phyloP scores from a whole-genome alignment of 2,888 invertebrate species.

The Cheilosia pagana region DNA sequence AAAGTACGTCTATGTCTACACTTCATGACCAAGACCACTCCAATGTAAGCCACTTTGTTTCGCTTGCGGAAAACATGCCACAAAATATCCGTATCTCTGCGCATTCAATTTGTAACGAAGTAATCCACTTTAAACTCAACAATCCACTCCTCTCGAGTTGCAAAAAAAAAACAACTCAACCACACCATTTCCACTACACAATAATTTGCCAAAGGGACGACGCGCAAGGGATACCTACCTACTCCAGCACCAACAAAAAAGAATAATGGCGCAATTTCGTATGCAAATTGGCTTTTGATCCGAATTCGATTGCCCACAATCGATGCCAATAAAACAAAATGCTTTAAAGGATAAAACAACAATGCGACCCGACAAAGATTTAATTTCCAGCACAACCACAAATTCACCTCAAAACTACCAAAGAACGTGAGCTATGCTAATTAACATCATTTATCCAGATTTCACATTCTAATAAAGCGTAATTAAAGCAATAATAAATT shows the following conservation, averaged over 20 bases:
- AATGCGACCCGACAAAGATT: not conserved
- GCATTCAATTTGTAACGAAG: constrained; percentile 63
- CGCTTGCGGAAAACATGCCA: constrained; percentile 36
- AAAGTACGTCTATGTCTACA: not conserved
- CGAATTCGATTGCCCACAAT: constrained; percentile 68
- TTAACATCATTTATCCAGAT: constrained; percentile 69
- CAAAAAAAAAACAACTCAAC: constrained; percentile 35
- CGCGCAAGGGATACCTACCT: not conserved
- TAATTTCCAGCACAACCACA: constrained; percentile 22
- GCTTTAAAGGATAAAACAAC: not conserved
- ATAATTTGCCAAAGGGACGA: constrained; percentile 6
- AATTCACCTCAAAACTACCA: constrained; percentile 35
- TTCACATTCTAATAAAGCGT: constrained; percentile 64
- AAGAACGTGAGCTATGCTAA: constrained; percentile 49
- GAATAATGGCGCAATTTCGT: constrained; percentile 68
- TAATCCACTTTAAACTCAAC: constrained; percentile 72
- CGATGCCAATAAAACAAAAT: constrained; percentile 40
- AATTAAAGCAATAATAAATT: constrained; percentile 71
- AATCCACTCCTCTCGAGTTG: constrained; percentile 61
- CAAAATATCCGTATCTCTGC: constrained; percentile 24
- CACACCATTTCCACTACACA: not conserved
- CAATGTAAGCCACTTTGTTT: constrained; percentile 32
- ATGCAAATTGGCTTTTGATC: constrained; percentile 72
- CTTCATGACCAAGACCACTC: not conserved
- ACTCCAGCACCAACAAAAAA: constrained; percentile 13